These are phyloP conservation scores for Symphodus melops DNA, from an alignment of 2,113 vertebrate genomes.

Conservation along the genomic window DNA sequence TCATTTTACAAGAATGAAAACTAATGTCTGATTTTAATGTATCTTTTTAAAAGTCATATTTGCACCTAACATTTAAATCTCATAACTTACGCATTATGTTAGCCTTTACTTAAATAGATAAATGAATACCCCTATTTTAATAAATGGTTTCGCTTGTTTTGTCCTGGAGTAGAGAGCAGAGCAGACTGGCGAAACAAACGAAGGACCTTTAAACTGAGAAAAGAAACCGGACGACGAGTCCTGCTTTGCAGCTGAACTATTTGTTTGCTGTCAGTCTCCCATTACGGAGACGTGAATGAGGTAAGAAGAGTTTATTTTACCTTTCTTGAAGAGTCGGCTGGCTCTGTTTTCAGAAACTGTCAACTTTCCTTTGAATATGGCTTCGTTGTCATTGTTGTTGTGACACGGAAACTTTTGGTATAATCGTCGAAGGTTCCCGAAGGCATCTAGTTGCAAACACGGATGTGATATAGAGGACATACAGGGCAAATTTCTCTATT, in stretches of 20 bases:
- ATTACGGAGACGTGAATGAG: slow-evolving; percentile 60
- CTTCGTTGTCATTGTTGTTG: slow-evolving; percentile 40
- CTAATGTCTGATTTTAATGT: rapidly evolving
- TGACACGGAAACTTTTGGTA: slow-evolving; percentile 32
- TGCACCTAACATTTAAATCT: rapidly evolving
- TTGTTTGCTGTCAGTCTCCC: slow-evolving; percentile 43
- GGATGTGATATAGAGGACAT: too few relatives aligned
- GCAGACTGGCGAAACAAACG: slow-evolving; percentile 14
- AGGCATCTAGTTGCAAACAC: neutral
- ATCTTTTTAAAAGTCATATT: neutral
- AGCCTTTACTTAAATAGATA: neutral
- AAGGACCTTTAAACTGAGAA: slow-evolving; percentile 66
- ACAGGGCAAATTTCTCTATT: neutral
- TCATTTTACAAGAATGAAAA: too few relatives aligned
- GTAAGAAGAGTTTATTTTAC: slow-evolving; percentile 46
- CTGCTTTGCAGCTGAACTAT: neutral
- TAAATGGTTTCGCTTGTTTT: slow-evolving; percentile 51
- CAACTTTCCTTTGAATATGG: neutral
- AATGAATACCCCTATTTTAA: neutral
- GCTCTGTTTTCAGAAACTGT: neutral
- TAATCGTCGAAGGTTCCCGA: slow-evolving; percentile 6
- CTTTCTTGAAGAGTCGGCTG: neutral
- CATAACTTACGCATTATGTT: rapidly evolving
- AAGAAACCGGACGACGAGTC: neutral
- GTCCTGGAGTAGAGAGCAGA: too few relatives aligned